Evolutionary conservation across 2,888 invertebrate species (phyloP).

Genomic region (Epinotia ramella): DNA sequence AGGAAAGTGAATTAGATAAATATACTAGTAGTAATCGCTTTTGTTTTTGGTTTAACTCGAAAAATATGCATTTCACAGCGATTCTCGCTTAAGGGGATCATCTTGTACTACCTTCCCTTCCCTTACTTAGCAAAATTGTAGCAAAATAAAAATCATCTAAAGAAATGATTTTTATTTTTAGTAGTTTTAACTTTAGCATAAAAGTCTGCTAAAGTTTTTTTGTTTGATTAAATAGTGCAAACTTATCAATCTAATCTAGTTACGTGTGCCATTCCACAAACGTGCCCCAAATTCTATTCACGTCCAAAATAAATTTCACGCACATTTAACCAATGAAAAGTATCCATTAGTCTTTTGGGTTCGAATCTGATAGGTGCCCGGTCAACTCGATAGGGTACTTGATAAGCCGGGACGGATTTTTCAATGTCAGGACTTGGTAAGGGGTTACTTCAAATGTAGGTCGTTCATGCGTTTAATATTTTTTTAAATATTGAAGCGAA

Average conservation of each 20-base stretch:
- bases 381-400: slow-evolving; percentile 24
- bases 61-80: too few species aligned
- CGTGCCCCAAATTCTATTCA: slow-evolving; percentile 17
- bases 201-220: too few species aligned
- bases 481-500: neutral
- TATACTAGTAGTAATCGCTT: too few species aligned
- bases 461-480: neutral
- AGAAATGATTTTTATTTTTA: too few species aligned
- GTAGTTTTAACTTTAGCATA: too few species aligned
- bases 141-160: too few species aligned
- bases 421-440: slow-evolving; percentile 8
- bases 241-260: slow-evolving; percentile 21
- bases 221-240: too few species aligned
- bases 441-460: slow-evolving; percentile 2
- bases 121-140: too few species aligned
- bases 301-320: slow-evolving; percentile 27
- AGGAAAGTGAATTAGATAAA: too few species aligned
- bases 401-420: slow-evolving; percentile 27
- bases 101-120: too few species aligned
- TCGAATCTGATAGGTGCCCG: slow-evolving; percentile 23
- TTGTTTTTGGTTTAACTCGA: too few species aligned
- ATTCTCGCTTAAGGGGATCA: too few species aligned
- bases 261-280: neutral
- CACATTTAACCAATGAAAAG: slow-evolving; percentile 41
- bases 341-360: slow-evolving; percentile 42